Percentiles rank a stretch among this genome's conserved stretches.
These are phyloP conservation scores for Mizuhopecten yessoensis DNA, from an alignment of 1,140 invertebrate species.

Conservation along the genomic window DNA sequence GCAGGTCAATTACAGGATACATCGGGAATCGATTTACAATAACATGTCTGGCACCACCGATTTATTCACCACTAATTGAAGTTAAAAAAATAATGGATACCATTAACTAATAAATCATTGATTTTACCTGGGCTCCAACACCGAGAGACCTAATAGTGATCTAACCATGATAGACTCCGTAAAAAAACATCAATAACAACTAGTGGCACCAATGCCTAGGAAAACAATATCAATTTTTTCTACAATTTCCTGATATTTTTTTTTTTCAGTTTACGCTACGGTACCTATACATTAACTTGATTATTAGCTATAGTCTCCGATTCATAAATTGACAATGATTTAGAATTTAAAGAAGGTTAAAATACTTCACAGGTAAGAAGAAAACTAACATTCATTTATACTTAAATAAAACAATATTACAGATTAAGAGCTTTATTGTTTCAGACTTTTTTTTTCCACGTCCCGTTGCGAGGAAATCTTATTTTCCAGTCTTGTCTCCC, in stretches of 20 bases:
- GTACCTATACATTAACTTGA: no score
- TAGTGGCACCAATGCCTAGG: not conserved
- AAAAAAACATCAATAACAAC: not conserved
- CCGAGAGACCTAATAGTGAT: not conserved
- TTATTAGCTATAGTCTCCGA: no score
- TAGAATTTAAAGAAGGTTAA: no score
- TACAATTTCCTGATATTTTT: not conserved
- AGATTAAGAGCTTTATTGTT: no score
- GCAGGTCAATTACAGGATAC: not conserved
- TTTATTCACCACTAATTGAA: constrained; percentile 27
- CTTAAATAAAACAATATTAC: no score
- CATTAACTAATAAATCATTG: constrained; percentile 22
- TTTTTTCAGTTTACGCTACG: no score
- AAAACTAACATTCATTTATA: no score
- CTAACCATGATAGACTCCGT: not conserved
- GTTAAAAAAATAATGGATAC: constrained; percentile 8
- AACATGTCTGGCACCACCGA: not conserved
- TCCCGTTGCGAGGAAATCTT: no score
- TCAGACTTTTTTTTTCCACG: no score
- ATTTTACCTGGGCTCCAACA: not conserved
- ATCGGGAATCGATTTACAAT: constrained; percentile 12
- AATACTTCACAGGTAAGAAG: no score
- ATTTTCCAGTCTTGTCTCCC: no score
- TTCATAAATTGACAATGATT: no score
- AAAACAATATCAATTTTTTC: not conserved